Base-by-base conservation (phyloP, 2,888 invertebrate species). In the Glaucopsyche alexis region DNA sequence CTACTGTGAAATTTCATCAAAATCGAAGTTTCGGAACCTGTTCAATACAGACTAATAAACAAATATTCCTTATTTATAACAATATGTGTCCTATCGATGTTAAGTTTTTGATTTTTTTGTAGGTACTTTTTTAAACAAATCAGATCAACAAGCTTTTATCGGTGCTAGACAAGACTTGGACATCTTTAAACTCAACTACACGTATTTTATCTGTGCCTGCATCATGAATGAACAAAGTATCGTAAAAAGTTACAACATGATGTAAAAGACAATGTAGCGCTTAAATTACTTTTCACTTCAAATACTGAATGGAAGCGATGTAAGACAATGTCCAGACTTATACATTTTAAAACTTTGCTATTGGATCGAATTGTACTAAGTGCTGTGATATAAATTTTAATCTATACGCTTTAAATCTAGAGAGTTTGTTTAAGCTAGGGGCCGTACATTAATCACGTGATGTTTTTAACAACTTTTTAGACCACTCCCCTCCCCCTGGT, bases 221-320 rank as follows among this genome's bases (percentile, higher is more conserved):
- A 45, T 45, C 42, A 19, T 16, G 42, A 67, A 67, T 45, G 67
- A 47, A 67, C 60, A 67, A 67, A 67, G 66, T 67, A 11, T 42
- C 16, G 47, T 69, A 47, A 69, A 67, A 69, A 69, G 16, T 69
- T 29, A 69, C 69, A 69, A 69, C 69, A 49, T 29, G 69, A 69
- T 69, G 47, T 69, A 69, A 69, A 69, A 69, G 49, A 69, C 49
- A 49, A 49, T 69, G 47, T 49, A 49, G 8, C 69, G 47, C 14
- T 45, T 49, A 69, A 47, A 69, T 69, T 69, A 69, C 47, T 69
- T 69, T 69, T 29, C 69, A 49, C 69, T 67, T 42, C 3, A 16
- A 67, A 16, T 19, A 29, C 47, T 29, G 69, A 69, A 69, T 69
- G 29, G 29, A 47, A 13, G 69, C 29, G 19, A 13, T 29, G 13